Base-by-base conservation (phyloP, 2,113 vertebrate species). In the Alethe diademata region DNA sequence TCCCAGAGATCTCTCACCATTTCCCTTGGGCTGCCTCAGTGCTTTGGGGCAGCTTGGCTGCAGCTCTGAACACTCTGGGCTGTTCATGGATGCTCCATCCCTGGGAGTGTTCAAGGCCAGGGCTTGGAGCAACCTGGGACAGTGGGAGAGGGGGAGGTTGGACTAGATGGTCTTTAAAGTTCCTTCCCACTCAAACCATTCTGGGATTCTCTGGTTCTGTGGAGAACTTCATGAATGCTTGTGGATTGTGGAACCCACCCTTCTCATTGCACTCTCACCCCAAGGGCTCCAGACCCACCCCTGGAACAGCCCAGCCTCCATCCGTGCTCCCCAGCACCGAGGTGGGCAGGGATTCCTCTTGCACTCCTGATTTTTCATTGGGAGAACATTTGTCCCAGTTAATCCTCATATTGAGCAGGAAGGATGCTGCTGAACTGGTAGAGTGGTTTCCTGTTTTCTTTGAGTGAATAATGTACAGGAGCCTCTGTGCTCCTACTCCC, bases 21-120 rank as follows among this genome's bases (percentile, higher is more conserved):
- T 62, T 12, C 24, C 57, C 73, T 25, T 48, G 56, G 26, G 50
- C 36, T 86, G 47, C 80, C 0, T 0, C n/a, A 23, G 7, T 0
- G 2, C 1, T 0, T 66, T 1, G 2, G 31, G 51, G 40, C 23
- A 69, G 5, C 26, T 26, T 19, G 71, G 50, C 54, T 80, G n/a
- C 36, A 62, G 14, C 57, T 91, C 24, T 0, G 0, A 40, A 15
- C 25, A 5, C 54, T 26, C 40, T 36, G 66, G 24, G 36, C 20
- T 69, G 20, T 19, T 71, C 16, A 1, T 9, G 53, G 69, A 10
- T 81, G 69, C 11, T 25, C 53, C 38, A 54, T 5, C 53, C 47
- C 47, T 61, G 29, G 29, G 6, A 35, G 18, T 35, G 86, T 22
- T 4, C 70, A 31, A 54, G 47, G 47, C 19, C 61, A 25, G 53